phyloP scores from a whole-genome alignment of 2,888 invertebrate species.

The Tryphoninae sp. region DNA sequence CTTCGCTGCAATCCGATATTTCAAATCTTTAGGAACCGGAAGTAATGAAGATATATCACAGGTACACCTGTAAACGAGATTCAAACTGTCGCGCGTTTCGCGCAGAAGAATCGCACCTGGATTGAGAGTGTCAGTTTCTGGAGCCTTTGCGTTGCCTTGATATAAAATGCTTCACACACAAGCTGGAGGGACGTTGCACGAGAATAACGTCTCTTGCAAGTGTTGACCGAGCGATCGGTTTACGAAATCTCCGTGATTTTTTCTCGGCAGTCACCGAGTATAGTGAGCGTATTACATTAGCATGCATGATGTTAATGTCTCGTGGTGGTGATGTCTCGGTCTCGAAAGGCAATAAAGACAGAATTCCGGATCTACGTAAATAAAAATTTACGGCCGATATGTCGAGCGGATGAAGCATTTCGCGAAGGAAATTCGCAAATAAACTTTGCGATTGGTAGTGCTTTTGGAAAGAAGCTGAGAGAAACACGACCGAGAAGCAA shows the following conservation, averaged over 20 bases:
- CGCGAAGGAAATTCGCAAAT: conserved; percentile 31
- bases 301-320: conserved; percentile 47
- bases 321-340: conserved; percentile 46
- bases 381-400: conserved; percentile 29
- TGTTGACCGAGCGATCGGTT: conserved; percentile 38
- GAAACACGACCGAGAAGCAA: conserved; percentile 41
- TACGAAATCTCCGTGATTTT: conserved; percentile 50
- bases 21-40: background rate
- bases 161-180: background rate
- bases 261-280: conserved; percentile 12
- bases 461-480: conserved; percentile 14
- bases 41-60: background rate
- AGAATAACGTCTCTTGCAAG: conserved; percentile 19
- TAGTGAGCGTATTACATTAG: background rate
- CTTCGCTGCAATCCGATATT: background rate
- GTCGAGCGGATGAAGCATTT: conserved; percentile 34
- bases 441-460: conserved; percentile 25
- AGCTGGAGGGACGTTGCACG: conserved; percentile 14
- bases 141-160: background rate
- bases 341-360: conserved; percentile 33
- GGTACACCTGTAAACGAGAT: conserved; percentile 3
- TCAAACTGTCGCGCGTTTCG: background rate
- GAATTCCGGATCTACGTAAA: conserved; percentile 26
- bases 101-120: background rate
- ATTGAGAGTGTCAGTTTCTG: background rate